Conservation (phyloP, 2,888 invertebrate species). For the Stegophylla sp. region DNA sequence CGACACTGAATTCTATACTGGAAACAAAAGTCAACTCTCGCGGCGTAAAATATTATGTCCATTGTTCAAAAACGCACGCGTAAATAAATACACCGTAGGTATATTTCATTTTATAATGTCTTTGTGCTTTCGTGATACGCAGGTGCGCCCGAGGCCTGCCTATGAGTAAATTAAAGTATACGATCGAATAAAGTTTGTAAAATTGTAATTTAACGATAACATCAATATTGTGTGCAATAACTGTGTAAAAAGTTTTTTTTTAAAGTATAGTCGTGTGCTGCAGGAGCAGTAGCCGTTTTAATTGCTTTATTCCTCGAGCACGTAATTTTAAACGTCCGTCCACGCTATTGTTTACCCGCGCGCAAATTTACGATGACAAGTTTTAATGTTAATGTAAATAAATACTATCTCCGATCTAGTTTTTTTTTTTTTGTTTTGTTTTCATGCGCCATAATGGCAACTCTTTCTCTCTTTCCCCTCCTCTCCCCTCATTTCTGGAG, state of each 20-base stretch:
- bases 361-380: constrained; percentile 38
- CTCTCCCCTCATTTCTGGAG: background rate
- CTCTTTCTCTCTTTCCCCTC: background rate
- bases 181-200: background rate
- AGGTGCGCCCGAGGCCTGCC: too few species aligned
- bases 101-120: too few species aligned
- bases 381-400: constrained; percentile 45
- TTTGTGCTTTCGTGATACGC: too few species aligned
- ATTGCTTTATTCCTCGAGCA: constrained; percentile 35
- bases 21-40: too few species aligned
- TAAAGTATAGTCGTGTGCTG: background rate
- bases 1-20: too few species aligned
- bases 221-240: background rate
- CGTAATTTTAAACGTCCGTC: constrained; percentile 36
- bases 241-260: background rate
- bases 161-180: background rate
- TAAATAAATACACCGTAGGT: too few species aligned
- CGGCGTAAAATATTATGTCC: too few species aligned
- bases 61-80: too few species aligned
- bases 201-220: background rate
- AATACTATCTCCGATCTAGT: constrained; percentile 33
- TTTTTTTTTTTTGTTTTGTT: constrained; percentile 9
- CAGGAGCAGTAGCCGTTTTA: constrained; percentile 4
- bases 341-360: constrained; percentile 33
- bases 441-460: background rate